Conservation (phyloP, 2,797 vertebrate genomes). For the Danionella dracula region DNA sequence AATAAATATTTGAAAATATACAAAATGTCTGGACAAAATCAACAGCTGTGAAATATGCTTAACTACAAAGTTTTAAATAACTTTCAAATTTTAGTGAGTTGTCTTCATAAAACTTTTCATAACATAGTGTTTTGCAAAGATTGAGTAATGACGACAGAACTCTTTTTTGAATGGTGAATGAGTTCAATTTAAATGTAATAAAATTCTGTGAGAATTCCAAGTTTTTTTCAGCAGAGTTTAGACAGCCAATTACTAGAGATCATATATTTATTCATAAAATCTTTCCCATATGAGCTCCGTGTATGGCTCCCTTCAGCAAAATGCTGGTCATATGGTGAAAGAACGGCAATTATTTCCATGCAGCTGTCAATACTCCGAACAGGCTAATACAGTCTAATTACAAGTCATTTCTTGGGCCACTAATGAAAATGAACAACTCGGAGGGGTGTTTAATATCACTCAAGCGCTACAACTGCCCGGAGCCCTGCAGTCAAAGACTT, state of each 20-base stretch:
- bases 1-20: too few species aligned
- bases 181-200: too few species aligned
- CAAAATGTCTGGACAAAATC: too few species aligned
- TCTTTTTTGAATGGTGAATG: too few species aligned
- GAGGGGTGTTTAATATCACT: slow-evolving; percentile 37
- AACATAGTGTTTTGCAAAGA: too few species aligned
- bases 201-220: not conserved
- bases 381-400: slow-evolving; percentile 69
- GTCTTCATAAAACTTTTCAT: too few species aligned
- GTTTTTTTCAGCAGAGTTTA: slow-evolving; percentile 11
- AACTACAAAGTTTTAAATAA: too few species aligned
- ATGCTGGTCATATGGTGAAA: slow-evolving; percentile 69
- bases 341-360: slow-evolving; percentile 65
- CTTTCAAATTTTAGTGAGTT: too few species aligned
- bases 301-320: slow-evolving; percentile 41
- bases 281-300: slow-evolving; percentile 41
- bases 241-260: slow-evolving; percentile 50
- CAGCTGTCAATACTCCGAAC: slow-evolving; percentile 64
- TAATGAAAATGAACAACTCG: slow-evolving; percentile 46
- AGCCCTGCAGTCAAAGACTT: slow-evolving; percentile 60
- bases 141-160: too few species aligned
- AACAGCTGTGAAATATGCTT: too few species aligned
- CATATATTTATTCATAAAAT: slow-evolving; percentile 40
- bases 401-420: slow-evolving; percentile 54
- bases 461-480: slow-evolving; percentile 41